Percentiles rank a stretch among this genome's conserved stretches.
Conservation (phyloP, 2,888 invertebrate genomes). For the Salpingus planirostris region DNA sequence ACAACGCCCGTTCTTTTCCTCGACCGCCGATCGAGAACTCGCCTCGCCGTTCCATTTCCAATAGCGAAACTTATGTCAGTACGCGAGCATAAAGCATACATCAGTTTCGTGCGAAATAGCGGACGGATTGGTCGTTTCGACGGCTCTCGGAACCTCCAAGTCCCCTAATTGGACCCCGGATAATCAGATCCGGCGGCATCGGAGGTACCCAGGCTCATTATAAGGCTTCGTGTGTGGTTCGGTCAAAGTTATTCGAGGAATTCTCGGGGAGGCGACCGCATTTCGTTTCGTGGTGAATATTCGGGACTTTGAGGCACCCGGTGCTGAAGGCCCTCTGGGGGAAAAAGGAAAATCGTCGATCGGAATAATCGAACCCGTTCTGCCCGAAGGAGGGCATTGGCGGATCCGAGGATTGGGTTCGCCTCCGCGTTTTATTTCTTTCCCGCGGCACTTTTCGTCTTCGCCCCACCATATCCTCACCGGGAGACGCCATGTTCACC, state of each 20-base stretch:
- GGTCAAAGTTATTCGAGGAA: slow-evolving; percentile 22
- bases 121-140: slow-evolving; percentile 15
- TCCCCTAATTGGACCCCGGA: no score
- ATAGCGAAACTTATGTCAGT: slow-evolving; percentile 22
- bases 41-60: slow-evolving; percentile 13
- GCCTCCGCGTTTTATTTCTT: no score
- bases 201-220: slow-evolving; percentile 7
- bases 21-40: slow-evolving; percentile 18
- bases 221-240: slow-evolving; percentile 22
- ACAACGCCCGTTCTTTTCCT: slow-evolving; percentile 19
- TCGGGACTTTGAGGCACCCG: no score
- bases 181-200: no score
- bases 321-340: no score
- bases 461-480: no score
- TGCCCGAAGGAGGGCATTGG: slow-evolving; percentile 29
- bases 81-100: no score
- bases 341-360: no score
- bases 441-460: slow-evolving; percentile 17
- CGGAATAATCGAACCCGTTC: slow-evolving; percentile 32
- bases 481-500: slow-evolving; percentile 28
- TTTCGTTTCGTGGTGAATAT: slow-evolving; percentile 3
- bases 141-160: no score
- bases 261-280: slow-evolving; percentile 17
- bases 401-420: slow-evolving; percentile 19
- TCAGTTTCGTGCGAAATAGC: slow-evolving; percentile 23